Conservation (phyloP, 2,113 vertebrate genomes). For the Vireo altiloquus region DNA sequence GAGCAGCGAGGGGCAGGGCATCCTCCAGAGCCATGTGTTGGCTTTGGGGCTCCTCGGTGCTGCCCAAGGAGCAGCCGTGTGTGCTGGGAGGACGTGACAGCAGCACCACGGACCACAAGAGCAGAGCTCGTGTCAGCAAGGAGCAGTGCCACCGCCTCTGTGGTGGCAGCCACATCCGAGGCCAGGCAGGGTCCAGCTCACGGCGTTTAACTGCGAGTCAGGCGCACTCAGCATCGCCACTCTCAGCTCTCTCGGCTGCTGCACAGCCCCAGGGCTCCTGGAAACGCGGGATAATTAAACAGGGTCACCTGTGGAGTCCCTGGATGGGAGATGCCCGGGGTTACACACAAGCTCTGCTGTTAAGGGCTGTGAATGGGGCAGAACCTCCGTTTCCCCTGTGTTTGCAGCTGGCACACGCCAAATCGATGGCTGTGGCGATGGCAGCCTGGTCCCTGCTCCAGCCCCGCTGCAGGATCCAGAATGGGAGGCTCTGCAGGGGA, state of each 20-base stretch:
- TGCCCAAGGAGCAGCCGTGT: neutral
- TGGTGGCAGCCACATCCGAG: neutral
- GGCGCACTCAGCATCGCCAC: fast-evolving
- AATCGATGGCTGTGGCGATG: fast-evolving
- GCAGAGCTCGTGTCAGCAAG: neutral
- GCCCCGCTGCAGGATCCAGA: neutral
- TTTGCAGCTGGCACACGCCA: neutral
- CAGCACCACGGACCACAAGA: fast-evolving
- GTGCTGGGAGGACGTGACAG: fast-evolving
- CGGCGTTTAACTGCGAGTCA: neutral
- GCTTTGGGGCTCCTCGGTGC: neutral
- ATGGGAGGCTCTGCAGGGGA: neutral
- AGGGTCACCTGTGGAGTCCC: neutral
- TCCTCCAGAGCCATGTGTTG: fast-evolving
- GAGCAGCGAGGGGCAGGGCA: neutral
- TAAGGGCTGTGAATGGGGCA: neutral
- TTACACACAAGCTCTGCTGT: neutral
- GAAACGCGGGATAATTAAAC: neutral
- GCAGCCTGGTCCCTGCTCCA: neutral
- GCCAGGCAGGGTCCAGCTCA: neutral
- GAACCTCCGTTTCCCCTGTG: fast-evolving
- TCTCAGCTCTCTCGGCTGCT: neutral
- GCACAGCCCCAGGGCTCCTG: neutral
- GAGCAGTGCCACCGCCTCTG: neutral
- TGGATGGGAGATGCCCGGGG: neutral